Evolutionary conservation across 2,888 invertebrate species (phyloP), one percentile per base, ranked within the genome.

Genomic region (Mellilla xanthometata): DNA sequence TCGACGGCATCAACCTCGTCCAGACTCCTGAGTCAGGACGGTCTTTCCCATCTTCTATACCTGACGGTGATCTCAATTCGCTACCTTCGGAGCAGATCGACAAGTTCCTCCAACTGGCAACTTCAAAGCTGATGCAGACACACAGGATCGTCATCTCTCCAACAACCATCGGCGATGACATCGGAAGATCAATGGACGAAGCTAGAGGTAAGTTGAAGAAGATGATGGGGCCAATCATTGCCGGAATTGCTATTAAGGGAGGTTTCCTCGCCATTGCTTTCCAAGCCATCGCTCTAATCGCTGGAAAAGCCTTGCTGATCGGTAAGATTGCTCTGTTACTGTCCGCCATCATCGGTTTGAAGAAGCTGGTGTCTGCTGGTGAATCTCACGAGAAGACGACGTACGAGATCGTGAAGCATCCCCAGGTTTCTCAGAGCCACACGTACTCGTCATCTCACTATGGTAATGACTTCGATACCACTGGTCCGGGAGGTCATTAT

Each of bases 391-490:
- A 95, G 65, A 95, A 95, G 76, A 95, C 95, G 0, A 95, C 95
- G 3, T 94, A 95, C 58, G 96, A 96, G 81, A 95, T 96, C 58
- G 94, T 96, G 39, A 96, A 96, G 74, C 94, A 95, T 78, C 96
- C 96, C n/a, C 94, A 95, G 67, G 93, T 95, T 40, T 93, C 93
- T 35, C 94, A 94, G 71, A 93, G 93, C 60, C 95, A 95, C 68
- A 93, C 94, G 3, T 95, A 95, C 68, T 94, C 95, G 1, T 91
- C 93, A 3, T 91, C 92, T 36, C 92, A 94, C 63, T 93, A 93
- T 58, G 93, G 93, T 34, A 91, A 91, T 58, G 92, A 92, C 52
- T 91, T 91, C 35, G 92, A 92, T 31, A 81, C 91, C 0, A 88
- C 90, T 2, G 91, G 91, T 6, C 90, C 92, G 5, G 91, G 91